Base-by-base conservation (phyloP, 2,113 vertebrate genomes). In the Xiphias gladius region DNA sequence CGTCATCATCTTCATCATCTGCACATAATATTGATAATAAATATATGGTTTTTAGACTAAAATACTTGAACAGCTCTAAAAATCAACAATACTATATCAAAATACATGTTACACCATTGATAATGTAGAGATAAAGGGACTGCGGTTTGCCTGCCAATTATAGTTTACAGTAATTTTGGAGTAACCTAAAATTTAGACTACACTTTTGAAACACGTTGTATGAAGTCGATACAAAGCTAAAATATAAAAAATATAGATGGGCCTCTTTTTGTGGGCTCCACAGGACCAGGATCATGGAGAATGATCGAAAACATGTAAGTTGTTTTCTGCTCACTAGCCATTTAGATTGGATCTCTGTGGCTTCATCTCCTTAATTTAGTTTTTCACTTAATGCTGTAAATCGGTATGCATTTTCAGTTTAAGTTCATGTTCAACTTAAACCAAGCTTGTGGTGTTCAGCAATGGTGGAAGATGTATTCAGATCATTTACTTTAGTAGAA, bases 1-100 rank as follows among this genome's bases (percentile, higher is more conserved):
- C 82, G 0, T 91, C 86, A 0, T 90, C 85, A 0, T 88, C 78
- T 0, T 85, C 81, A 22, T 69, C 74, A 81, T 85, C 84, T 91
- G 73, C 37, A 83, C 26, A 86, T 67, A 43, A 84, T 30, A 85
- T 30, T 37, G 4, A 70, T 71, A 43, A 48, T 52, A 76, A 61
- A 62, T 35, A 67, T 58, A 20, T 41, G 12, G 64, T 22, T 61
- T 68, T 62, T 46, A 19, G 62, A 35, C 12, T 5, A 6, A 70
- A 20, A 48, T 28, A 46, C 35, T 30, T 37, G 20, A 73, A 46
- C 43, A 79, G 3, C 37, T 63, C 35, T 26, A 35, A 58, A 30
- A 72, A 20, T 58, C 26, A 39, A 43, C 7, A 70, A 41, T 32
- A 7, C 20, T 65, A 24, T 20, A 57, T 65, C 5, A 30, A 28